Percentiles rank a stretch among this genome's conserved stretches.
phyloP scores from a whole-genome alignment of 64 coral and sea anemone genomes.

The Exaiptasia diaphana region DNA sequence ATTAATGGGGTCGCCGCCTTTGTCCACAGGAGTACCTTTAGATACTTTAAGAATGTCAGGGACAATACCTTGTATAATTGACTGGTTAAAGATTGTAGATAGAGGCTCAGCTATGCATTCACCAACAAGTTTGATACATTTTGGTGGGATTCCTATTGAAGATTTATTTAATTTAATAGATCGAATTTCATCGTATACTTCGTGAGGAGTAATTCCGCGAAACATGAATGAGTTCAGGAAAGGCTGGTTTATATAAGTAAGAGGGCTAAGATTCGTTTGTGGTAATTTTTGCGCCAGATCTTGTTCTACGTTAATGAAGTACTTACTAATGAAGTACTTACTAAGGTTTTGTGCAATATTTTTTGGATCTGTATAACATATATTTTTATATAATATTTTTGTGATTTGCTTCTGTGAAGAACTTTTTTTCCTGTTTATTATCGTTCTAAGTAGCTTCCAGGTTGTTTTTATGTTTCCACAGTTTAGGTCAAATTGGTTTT shows the following conservation, averaged over 20 bases:
- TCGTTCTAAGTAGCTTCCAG: constrained; percentile 14
- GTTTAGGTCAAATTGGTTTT: constrained; percentile 27
- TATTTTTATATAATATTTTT: background rate
- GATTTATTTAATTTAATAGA: background rate
- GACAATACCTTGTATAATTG: background rate
- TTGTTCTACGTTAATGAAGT: constrained; percentile 22
- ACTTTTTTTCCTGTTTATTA: constrained; percentile 14
- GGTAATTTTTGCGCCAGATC: constrained; percentile 7
- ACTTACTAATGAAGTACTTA: background rate
- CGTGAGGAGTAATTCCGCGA: constrained; percentile 1
- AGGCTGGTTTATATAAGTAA: background rate
- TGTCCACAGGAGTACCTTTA: constrained; percentile 21
- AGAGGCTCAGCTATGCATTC: constrained; percentile 5
- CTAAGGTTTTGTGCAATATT: constrained; percentile 32
- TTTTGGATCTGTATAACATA: constrained; percentile 16
- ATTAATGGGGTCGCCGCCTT: background rate
- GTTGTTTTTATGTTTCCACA: constrained; percentile 9
- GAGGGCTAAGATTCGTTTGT: background rate
- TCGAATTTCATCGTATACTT: constrained; percentile 10
- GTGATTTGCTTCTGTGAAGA: background rate
- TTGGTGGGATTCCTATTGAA: background rate
- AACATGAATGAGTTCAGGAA: constrained; percentile 34
- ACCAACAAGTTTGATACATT: background rate
- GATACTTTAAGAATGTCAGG: constrained; percentile 15
- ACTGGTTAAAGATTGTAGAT: background rate